These are phyloP conservation scores for Actinemys pallida DNA, from an alignment of 2,113 vertebrate genomes.

Conservation along the genomic window DNA sequence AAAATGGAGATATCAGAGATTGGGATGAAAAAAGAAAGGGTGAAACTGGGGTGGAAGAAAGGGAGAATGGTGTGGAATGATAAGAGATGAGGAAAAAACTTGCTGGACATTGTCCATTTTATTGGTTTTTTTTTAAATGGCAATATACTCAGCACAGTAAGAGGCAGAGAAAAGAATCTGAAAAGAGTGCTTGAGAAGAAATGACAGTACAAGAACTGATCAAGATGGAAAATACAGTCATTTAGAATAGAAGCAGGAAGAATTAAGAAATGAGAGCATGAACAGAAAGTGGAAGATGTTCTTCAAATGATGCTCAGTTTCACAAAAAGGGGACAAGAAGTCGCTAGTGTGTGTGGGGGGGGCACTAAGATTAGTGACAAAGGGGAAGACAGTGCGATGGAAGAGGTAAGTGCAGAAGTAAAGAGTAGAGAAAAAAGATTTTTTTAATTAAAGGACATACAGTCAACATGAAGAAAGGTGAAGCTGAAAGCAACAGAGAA, in stretches of 20 bases:
- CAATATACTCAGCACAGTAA: no score
- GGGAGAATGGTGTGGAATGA: neutral
- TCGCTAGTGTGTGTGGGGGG: constrained; percentile 29
- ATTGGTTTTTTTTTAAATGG: no score
- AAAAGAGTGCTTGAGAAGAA: no score
- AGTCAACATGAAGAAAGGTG: constrained; percentile 69
- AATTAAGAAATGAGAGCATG: neutral
- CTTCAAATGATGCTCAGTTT: constrained; percentile 1
- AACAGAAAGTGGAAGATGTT: neutral
- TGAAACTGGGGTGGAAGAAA: no score
- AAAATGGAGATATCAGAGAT: neutral
- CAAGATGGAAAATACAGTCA: no score
- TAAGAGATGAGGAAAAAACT: neutral
- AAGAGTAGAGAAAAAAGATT: constrained; percentile 46
- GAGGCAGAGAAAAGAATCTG: no score
- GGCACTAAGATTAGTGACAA: neutral
- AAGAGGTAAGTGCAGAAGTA: constrained; percentile 48
- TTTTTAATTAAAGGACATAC: constrained; percentile 50
- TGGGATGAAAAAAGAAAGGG: neutral
- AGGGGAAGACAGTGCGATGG: constrained; percentile 36
- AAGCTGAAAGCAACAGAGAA: constrained; percentile 57
- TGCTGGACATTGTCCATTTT: neutral
- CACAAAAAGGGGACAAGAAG: constrained; percentile 15
- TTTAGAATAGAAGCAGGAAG: neutral
- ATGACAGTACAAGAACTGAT: no score